Base-by-base conservation (phyloP, 2,113 vertebrate genomes). In the Notarius lentiginosus region DNA sequence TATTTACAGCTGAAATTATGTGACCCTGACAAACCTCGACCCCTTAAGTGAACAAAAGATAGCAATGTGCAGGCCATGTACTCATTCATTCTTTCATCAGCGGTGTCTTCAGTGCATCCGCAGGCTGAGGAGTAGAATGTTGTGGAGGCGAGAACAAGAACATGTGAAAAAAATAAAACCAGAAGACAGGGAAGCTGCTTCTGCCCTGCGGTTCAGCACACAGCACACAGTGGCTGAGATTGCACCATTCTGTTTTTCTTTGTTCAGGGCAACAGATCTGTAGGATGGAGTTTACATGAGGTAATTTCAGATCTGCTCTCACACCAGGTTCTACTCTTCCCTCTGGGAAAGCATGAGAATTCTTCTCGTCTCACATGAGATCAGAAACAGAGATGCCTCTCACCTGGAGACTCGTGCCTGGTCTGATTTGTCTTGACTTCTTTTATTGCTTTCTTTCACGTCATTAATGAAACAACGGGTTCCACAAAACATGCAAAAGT, bases 121-220 rank as follows among this genome's bases (percentile, higher is more conserved):
- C 72, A 75, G 63, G 81, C 61, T 70, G 80, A 66, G 47, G 70
- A 34, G 66, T 73, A 82, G 82, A 85, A 88, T 73, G 68, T 66
- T 87, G 83, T 53, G 65, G 61, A 87, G 65, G 81, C 49, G 47
- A 82, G 83, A 70, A 73, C 22, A 17, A 51, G 55, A 61, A 61
- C 73, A 51, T 18, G 8, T 18, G 61, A 60, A 84, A 58, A n/a
- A 63, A 20, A 14, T 14, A 70, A 70, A 18, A 18, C 0, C 30
- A 17, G 34, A 12, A 18, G 55, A 14, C 30, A 8, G 4, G 12
- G 34, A 61, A 60, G 15, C 55, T 14, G 34, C 72, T 49, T 34
- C 1, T 65, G 41, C 60, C 75, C 51, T 34, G 41, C 41, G 20
- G 34, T 63, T 63, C 72, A 56, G 53, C 10, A 17, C 65, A 22